phyloP scores from a whole-genome alignment of 2,113 vertebrate genomes.

The Etia nguti region DNA sequence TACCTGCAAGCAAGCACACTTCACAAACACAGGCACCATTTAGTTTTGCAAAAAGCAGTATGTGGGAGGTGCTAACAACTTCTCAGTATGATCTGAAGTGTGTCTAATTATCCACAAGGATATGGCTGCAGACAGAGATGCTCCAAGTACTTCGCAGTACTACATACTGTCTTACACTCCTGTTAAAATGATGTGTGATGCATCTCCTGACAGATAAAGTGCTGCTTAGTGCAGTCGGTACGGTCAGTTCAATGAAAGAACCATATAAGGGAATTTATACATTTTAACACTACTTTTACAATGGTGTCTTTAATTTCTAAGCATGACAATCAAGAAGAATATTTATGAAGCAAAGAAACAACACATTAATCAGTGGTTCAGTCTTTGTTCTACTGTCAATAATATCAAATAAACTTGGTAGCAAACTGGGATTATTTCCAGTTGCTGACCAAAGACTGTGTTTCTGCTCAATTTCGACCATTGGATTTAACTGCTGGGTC shows the following conservation, averaged over 20 bases:
- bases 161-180: not conserved
- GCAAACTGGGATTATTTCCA: too few species aligned
- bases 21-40: not conserved
- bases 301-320: not conserved
- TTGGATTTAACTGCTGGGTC: not conserved
- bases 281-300: not conserved
- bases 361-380: not conserved
- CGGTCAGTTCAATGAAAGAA: not conserved
- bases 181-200: not conserved
- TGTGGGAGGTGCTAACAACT: not conserved
- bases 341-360: not conserved
- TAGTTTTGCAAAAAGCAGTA: not conserved
- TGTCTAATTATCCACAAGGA: not conserved
- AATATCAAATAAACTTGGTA: not conserved
- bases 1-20: not conserved
- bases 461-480: too few species aligned
- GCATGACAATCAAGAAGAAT: not conserved
- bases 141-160: not conserved
- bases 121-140: constrained; percentile 33
- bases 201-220: not conserved
- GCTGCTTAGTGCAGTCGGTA: not conserved
- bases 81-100: not conserved
- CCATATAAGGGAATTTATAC: not conserved
- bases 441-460: too few species aligned
- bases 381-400: not conserved